These are phyloP conservation scores for Palythoa heliodiscus DNA, from an alignment of 92 coral and sea anemone species.

Conservation along the genomic window DNA sequence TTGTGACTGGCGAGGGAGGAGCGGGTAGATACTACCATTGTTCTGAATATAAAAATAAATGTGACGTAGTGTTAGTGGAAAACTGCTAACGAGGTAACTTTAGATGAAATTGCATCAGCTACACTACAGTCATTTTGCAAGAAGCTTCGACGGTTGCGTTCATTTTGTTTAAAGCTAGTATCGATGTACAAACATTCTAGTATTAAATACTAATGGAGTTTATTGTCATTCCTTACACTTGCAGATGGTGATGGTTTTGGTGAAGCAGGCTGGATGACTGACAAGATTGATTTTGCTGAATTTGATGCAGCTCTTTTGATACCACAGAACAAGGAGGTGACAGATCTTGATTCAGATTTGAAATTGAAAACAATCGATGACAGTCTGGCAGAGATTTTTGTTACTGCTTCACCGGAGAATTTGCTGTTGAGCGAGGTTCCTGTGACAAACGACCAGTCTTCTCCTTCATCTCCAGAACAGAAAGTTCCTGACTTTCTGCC, in stretches of 20 bases:
- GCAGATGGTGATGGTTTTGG: conserved; percentile 70
- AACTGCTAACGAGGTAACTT: conserved; percentile 5
- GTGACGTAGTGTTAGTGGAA: background rate
- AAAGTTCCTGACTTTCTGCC: conserved; percentile 86
- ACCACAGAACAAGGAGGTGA: conserved; percentile 38
- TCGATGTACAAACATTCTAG: background rate
- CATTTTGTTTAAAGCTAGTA: background rate
- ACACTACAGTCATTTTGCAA: background rate
- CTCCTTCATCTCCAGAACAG: conserved; percentile 78
- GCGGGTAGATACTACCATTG: background rate
- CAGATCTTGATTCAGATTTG: conserved; percentile 48
- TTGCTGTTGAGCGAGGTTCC: conserved; percentile 41
- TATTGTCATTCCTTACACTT: conserved; percentile 34
- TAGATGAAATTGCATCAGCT: conserved; percentile 23
- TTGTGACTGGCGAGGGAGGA: background rate
- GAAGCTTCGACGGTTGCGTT: background rate
- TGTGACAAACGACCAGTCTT: conserved; percentile 21
- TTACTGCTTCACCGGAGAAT: conserved; percentile 9
- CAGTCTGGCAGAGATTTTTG: conserved; percentile 16
- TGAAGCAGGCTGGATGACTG: conserved; percentile 92
- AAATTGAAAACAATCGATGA: background rate
- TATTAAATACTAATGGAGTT: background rate
- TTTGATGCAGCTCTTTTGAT: conserved; percentile 52
- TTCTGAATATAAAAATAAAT: background rate
- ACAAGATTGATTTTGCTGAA: conserved; percentile 75